Evolutionary conservation across 30 jellyfish, hydroid and myxozoan species (phyloP).

Genomic region (Rhopilema esculentum): DNA sequence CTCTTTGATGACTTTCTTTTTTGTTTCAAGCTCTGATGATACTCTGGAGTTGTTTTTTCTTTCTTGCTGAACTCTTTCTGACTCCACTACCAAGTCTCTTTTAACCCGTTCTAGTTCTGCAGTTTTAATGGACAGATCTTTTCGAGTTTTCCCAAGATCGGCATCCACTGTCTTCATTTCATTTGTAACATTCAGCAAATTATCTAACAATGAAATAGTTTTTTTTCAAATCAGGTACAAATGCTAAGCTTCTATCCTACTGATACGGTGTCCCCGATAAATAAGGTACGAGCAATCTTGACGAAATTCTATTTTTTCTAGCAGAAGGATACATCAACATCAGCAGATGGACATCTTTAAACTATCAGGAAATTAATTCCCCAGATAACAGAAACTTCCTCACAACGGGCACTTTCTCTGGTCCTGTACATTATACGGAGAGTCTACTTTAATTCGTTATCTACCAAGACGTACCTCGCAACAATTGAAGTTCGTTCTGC

Average conservation of each 20-base stretch:
- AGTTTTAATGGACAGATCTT: conserved; percentile 72
- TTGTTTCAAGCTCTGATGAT: conserved; percentile 56
- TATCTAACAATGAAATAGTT: conserved; percentile 31
- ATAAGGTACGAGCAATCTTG: no score
- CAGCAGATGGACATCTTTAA: no score
- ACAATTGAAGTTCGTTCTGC: conserved; percentile 71
- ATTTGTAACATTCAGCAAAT: conserved; percentile 80
- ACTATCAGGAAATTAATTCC: no score
- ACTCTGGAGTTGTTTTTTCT: conserved; percentile 22
- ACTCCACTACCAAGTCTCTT: conserved; percentile 67
- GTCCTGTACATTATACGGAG: no score
- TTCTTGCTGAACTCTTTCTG: conserved; percentile 65
- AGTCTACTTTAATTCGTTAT: background rate
- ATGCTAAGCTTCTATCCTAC: background rate
- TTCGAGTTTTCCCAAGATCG: conserved; percentile 74
- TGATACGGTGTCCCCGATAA: no score
- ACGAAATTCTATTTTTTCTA: no score
- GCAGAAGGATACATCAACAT: no score
- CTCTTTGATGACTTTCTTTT: conserved; percentile 63
- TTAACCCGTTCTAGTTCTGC: conserved; percentile 79
- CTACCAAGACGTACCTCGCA: conserved; percentile 68
- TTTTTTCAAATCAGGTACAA: background rate
- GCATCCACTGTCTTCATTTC: conserved; percentile 87
- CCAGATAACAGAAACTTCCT: no score
- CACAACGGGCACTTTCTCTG: no score